Evolutionary conservation across 30 jellyfish, hydroid and myxozoan species (phyloP).

Genomic region (Nemopilema nomurai): DNA sequence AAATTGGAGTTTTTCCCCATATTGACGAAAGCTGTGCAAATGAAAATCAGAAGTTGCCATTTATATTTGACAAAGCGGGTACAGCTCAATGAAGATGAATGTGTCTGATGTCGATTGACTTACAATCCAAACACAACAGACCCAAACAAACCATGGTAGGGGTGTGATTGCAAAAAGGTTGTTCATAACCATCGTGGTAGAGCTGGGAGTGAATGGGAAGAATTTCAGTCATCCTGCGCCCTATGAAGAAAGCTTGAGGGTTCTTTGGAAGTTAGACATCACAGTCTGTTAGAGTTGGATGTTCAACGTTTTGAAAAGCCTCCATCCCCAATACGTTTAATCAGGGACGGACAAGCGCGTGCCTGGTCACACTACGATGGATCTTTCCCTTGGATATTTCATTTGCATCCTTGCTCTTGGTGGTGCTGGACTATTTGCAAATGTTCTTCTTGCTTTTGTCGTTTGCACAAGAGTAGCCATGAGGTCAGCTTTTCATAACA

Average conservation of each 20-base stretch:
- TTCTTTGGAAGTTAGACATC: too few relatives aligned
- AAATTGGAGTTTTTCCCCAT: background rate
- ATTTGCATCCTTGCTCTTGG: conserved; percentile 2
- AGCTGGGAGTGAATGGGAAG: too few relatives aligned
- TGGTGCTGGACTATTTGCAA: conserved; percentile 8
- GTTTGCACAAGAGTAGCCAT: background rate
- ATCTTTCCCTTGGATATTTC: conserved; percentile 2
- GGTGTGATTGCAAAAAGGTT: too few relatives aligned
- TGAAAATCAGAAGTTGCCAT: background rate
- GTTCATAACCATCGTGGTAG: too few relatives aligned
- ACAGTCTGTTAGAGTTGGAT: too few relatives aligned
- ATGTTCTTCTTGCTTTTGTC: background rate
- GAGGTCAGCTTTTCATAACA: conserved; percentile 20
- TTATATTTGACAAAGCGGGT: background rate
- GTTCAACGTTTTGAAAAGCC: too few relatives aligned
- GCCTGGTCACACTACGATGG: background rate
- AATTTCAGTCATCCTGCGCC: too few relatives aligned
- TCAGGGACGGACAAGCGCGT: background rate
- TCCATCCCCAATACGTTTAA: too few relatives aligned
- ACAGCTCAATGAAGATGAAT: background rate
- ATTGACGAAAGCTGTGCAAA: background rate
- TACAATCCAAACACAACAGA: too few relatives aligned
- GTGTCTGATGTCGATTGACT: too few relatives aligned
- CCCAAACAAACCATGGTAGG: too few relatives aligned
- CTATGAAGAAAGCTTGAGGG: too few relatives aligned